Evolutionary conservation across 2,888 invertebrate species (phyloP).

Genomic region (Drosophila formosana): DNA sequence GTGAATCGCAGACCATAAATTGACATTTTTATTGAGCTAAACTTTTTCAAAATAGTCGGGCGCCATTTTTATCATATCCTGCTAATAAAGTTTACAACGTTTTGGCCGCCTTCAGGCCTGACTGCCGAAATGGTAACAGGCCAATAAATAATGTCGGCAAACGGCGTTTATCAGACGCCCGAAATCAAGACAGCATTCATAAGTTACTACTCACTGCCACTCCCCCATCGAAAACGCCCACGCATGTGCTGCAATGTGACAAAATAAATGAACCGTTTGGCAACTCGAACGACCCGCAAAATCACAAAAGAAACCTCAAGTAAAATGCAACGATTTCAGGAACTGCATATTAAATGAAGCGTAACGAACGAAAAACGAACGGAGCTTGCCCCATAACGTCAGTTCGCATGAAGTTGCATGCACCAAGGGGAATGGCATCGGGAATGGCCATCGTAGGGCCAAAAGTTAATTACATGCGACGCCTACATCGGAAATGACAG

Average conservation of each 20-base stretch:
- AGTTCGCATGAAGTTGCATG: background rate
- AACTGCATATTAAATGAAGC: slow-evolving; percentile 77
- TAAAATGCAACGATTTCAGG: slow-evolving; percentile 44
- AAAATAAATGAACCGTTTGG: slow-evolving; percentile 72
- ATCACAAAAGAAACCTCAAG: slow-evolving; percentile 26
- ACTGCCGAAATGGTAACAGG: slow-evolving; percentile 60
- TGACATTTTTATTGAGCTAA: background rate
- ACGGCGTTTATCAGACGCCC: slow-evolving; percentile 57
- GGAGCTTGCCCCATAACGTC: slow-evolving; percentile 49
- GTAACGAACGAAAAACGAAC: slow-evolving; percentile 54
- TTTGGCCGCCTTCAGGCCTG: slow-evolving; percentile 59
- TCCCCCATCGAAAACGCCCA: slow-evolving; percentile 49
- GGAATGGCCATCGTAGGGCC: slow-evolving; percentile 54
- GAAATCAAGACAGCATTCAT: slow-evolving; percentile 58
- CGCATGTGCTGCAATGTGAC: slow-evolving; percentile 59
- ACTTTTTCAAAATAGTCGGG: slow-evolving; percentile 40
- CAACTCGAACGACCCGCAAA: slow-evolving; percentile 36
- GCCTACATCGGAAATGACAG: slow-evolving; percentile 69
- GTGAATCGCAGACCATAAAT: background rate
- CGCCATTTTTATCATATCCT: slow-evolving; percentile 55
- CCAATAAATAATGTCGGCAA: slow-evolving; percentile 70
- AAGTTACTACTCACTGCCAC: slow-evolving; percentile 24
- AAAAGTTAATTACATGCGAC: slow-evolving; percentile 73
- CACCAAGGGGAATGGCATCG: background rate
- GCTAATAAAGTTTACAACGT: slow-evolving; percentile 43